These are phyloP conservation scores for Peromyscus nudipes DNA, from an alignment of 2,797 vertebrate genomes.

Conservation along the genomic window DNA sequence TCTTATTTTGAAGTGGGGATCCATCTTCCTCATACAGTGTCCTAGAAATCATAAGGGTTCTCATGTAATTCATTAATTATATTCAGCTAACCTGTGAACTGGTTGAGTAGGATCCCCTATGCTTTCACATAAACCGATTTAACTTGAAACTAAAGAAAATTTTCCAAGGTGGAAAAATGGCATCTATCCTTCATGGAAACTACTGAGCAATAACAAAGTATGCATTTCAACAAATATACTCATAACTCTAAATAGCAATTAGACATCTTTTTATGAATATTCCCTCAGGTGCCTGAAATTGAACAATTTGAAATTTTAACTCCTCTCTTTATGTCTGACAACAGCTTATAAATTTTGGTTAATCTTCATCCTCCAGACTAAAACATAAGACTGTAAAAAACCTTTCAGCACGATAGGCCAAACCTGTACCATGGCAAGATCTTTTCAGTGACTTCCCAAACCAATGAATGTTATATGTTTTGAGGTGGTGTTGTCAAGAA, in stretches of 20 bases:
- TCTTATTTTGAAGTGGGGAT: neutral
- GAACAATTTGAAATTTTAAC: conserved; percentile 66
- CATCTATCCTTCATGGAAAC: neutral
- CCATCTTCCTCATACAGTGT: neutral
- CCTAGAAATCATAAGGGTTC: neutral
- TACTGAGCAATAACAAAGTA: conserved; percentile 38
- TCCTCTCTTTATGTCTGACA: conserved; percentile 34
- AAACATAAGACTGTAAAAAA: conserved; percentile 4
- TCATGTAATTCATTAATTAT: conserved; percentile 14
- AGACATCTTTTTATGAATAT: conserved; percentile 26
- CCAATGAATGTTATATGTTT: neutral
- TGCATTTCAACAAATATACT: conserved; percentile 59
- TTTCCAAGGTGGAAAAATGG: conserved; percentile 10
- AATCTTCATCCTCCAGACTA: conserved; percentile 44
- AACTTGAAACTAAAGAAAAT: conserved; percentile 22
- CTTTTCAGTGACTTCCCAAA: neutral
- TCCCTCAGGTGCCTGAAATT: conserved; percentile 23
- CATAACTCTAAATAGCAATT: conserved; percentile 45
- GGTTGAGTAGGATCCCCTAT: neutral
- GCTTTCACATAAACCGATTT: neutral
- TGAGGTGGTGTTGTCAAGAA: neutral
- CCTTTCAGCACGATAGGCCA: neutral
- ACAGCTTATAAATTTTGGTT: conserved; percentile 44
- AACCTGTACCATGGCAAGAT: neutral
- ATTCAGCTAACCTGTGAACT: neutral